These are phyloP conservation scores for Pelusios castaneus DNA, from an alignment of 2,113 vertebrate genomes.

Conservation along the genomic window DNA sequence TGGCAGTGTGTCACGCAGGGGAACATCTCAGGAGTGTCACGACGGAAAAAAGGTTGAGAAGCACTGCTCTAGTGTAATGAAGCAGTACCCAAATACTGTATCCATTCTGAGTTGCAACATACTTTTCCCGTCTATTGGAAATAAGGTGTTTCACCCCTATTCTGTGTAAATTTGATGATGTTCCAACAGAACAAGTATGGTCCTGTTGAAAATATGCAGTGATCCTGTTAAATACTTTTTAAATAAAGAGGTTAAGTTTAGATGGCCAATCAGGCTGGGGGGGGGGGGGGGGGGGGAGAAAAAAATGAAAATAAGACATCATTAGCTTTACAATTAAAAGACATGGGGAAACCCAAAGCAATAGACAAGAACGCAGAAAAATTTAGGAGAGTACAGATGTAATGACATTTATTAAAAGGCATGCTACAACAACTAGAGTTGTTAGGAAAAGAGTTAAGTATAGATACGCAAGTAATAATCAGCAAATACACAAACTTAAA, in stretches of 20 bases:
- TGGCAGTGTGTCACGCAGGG: too few relatives aligned
- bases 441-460: constrained; percentile 78
- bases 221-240: not conserved
- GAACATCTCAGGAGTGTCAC: too few relatives aligned
- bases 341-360: constrained; percentile 65
- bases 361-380: constrained; percentile 81
- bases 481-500: constrained; percentile 76
- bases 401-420: constrained; percentile 88
- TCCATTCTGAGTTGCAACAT: not conserved
- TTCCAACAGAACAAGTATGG: not conserved
- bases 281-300: not conserved
- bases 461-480: constrained; percentile 74
- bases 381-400: constrained; percentile 77
- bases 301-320: constrained; percentile 36
- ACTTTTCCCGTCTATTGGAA: not conserved
- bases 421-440: constrained; percentile 84
- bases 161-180: not conserved
- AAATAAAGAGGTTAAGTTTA: constrained; percentile 37
- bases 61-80: not conserved
- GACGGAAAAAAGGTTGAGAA: too few relatives aligned
- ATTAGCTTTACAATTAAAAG: constrained; percentile 59
- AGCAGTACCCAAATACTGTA: not conserved
- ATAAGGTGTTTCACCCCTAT: not conserved
- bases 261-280: not conserved
- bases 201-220: not conserved